phyloP scores from a whole-genome alignment of 2,888 invertebrate species.

The Chirona hameri region DNA sequence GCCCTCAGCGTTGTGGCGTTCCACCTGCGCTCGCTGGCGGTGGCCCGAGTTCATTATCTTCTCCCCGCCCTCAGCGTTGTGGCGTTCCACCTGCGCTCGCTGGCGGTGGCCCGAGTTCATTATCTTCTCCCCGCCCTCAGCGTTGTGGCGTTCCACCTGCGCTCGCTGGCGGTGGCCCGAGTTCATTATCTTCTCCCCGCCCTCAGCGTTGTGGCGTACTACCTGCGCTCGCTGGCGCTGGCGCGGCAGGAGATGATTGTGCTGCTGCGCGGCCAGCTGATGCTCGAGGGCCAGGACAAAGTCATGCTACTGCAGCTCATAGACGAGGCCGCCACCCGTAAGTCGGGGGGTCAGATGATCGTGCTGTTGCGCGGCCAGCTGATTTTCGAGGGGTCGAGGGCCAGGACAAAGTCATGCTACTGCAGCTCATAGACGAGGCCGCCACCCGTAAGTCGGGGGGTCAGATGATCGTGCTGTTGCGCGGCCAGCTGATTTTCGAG shows the following conservation, averaged over 20 bases:
- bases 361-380: conserved; percentile 37
- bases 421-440: too few relatives aligned
- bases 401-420: too few relatives aligned
- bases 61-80: background rate
- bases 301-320: too few relatives aligned
- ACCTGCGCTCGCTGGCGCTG: conserved; percentile 13
- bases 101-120: conserved; percentile 5
- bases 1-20: background rate
- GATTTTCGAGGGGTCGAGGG: conserved; percentile 36
- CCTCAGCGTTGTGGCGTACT: background rate
- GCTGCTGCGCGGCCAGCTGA: too few relatives aligned
- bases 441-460: too few relatives aligned
- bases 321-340: too few relatives aligned
- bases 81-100: conserved; percentile 8
- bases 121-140: background rate
- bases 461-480: conserved; percentile 37
- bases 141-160: background rate
- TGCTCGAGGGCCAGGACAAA: too few relatives aligned
- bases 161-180: conserved; percentile 13
- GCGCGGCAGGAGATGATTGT: conserved; percentile 22
- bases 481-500: conserved; percentile 37
- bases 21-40: conserved; percentile 13
- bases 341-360: too few relatives aligned
- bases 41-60: background rate
- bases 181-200: background rate